These are phyloP conservation scores for Hydrozoanthus tunicans DNA, from an alignment of 64 coral and sea anemone genomes.

Conservation along the genomic window DNA sequence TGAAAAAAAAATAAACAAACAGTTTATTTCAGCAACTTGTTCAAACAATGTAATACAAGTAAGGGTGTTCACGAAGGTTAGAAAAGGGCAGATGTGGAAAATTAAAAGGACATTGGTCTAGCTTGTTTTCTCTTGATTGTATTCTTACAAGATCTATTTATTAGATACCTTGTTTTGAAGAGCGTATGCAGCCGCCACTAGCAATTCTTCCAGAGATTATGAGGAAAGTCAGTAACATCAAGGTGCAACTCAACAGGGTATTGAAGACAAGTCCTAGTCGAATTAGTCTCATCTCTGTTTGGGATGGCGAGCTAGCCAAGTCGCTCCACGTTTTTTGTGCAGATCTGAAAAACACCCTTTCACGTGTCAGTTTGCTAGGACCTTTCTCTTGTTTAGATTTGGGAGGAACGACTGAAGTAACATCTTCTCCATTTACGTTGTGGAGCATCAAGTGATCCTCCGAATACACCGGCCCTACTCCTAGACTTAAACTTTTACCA, in stretches of 20 bases:
- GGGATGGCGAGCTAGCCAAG: not conserved
- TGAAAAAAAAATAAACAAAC: no score
- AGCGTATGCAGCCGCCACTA: not conserved
- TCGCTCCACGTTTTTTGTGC: not conserved
- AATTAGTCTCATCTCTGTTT: conserved; percentile 22
- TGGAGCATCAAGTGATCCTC: conserved; percentile 16
- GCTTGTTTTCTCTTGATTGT: no score
- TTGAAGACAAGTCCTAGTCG: conserved; percentile 1
- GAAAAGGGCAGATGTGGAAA: no score
- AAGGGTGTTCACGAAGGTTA: no score
- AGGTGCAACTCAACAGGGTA: not conserved
- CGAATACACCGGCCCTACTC: not conserved
- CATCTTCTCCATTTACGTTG: not conserved
- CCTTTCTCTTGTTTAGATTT: not conserved
- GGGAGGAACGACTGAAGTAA: not conserved
- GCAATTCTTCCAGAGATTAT: conserved; percentile 9
- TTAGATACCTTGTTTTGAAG: conserved; percentile 8
- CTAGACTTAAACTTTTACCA: not conserved
- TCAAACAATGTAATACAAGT: no score
- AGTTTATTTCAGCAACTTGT: no score
- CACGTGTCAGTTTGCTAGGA: not conserved
- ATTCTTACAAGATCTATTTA: no score
- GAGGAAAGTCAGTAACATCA: not conserved
- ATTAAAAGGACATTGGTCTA: no score
- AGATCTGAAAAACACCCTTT: not conserved